A percentile compares a stretch with the other conserved stretches of the same genome.
These are phyloP conservation scores for Cataglyphis livida DNA, from an alignment of 2,888 invertebrate species.

Conservation along the genomic window DNA sequence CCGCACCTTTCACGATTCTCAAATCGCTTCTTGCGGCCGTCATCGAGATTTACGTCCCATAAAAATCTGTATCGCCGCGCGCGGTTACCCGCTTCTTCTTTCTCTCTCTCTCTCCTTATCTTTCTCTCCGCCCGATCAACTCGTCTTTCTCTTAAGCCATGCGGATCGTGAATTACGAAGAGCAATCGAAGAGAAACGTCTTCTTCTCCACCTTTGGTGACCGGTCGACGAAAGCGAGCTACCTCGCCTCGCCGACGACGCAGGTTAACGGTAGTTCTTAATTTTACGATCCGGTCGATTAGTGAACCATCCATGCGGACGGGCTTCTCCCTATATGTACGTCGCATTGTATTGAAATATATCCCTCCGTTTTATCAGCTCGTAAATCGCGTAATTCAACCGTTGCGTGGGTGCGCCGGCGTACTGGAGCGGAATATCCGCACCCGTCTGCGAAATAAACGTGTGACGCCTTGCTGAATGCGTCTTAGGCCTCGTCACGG, in stretches of 20 bases:
- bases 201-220: conserved; percentile 60
- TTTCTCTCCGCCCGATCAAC: not conserved
- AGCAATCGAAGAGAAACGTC: conserved; percentile 67
- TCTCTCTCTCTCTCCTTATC: not conserved
- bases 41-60: conserved; percentile 69
- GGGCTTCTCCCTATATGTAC: not conserved
- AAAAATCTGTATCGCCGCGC: conserved; percentile 69
- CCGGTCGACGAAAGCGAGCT: not conserved
- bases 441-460: conserved; percentile 12
- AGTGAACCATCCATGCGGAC: conserved; percentile 22
- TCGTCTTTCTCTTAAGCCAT: conserved; percentile 27
- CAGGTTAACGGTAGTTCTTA: conserved; percentile 50
- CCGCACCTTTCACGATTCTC: conserved; percentile 71
- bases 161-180: conserved; percentile 65
- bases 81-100: conserved; percentile 31
- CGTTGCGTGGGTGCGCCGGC: conserved; percentile 44
- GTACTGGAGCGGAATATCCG: conserved; percentile 53
- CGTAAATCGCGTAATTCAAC: conserved; percentile 42
- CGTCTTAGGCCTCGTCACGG: not conserved
- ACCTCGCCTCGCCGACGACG: conserved; percentile 5
- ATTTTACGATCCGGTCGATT: conserved; percentile 52
- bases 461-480: conserved; percentile 6
- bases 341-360: conserved; percentile 44
- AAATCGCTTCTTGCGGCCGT: conserved; percentile 65
- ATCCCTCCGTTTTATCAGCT: conserved; percentile 42